Conservation (phyloP, 2,888 invertebrate species). For the Caenorhabditis sp. region DNA sequence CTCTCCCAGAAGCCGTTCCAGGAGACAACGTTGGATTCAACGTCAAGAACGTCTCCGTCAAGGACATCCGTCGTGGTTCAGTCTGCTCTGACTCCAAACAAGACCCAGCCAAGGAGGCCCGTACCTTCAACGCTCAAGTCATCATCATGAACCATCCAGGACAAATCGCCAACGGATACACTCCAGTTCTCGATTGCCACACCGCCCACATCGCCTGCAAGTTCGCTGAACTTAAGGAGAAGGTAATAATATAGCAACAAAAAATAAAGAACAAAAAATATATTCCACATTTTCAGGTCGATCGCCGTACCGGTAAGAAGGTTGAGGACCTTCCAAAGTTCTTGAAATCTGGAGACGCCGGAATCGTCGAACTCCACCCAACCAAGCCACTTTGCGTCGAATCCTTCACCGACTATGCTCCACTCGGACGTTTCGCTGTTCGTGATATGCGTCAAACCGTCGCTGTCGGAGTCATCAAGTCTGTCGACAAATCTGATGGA, state of each 20-base stretch:
- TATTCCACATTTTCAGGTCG: constrained; percentile 75
- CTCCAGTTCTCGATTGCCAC: constrained; percentile 99
- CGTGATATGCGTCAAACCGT: constrained; percentile 98
- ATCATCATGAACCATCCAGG: constrained; percentile 99
- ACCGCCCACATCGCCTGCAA: constrained; percentile 99
- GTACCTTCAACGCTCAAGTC: constrained; percentile 95
- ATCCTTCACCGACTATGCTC: constrained; percentile 96
- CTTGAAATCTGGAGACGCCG: constrained; percentile 95
- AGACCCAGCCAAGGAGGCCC: constrained; percentile 92
- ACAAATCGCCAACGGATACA: constrained; percentile 97
- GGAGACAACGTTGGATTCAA: constrained; percentile 99
- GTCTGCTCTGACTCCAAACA: constrained; percentile 97
- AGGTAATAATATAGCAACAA: constrained; percentile 72
- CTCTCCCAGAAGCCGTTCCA: constrained; percentile 81
- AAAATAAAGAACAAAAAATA: constrained; percentile 6
- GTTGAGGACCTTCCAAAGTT: constrained; percentile 76
- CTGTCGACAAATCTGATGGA: constrained; percentile 88
- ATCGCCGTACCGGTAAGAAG: constrained; percentile 91
- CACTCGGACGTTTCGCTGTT: constrained; percentile 94
- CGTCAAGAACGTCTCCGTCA: constrained; percentile 99
- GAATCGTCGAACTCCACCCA: constrained; percentile 89
- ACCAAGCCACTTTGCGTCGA: constrained; percentile 98
- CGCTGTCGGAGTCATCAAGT: constrained; percentile 77
- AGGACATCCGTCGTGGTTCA: constrained; percentile 98
- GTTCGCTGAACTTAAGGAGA: constrained; percentile 97